Evolutionary conservation across 2,888 invertebrate genomes (phyloP), one percentile per base, ranked within the genome.

Genomic region (Amaurobius ferox): DNA sequence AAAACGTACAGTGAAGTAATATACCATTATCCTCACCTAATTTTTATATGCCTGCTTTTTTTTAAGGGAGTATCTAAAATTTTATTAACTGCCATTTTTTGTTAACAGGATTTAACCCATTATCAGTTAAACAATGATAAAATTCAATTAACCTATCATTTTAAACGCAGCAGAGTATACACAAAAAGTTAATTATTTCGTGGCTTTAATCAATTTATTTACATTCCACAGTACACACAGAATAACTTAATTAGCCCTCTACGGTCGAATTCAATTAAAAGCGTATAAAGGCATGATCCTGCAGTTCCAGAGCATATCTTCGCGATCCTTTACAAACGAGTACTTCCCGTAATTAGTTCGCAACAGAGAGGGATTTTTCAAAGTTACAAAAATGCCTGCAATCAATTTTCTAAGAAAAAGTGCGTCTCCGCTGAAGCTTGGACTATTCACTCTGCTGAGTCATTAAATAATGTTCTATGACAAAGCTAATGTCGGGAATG

Each of bases 191-290:
- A 19, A 55, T 55, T 23, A 55, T 23, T 55, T 23, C 23, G 23
- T 55, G 55, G 19, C 16, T 23, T 16, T 55, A 55, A 23, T 16
- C 23, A 55, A 55, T 55, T n/a, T 11, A 55, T 23, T 55, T 55
- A 55, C 55, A 55, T 55, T 23, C 55, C 19, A 55, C 55, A 55
- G 13, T 23, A 55, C 19, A 55, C 55, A 55, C 55, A 55, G 23
- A 55, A 23, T 55, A 23, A 23, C 5, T 55, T 55, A 55, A 55
- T 55, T 55, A 55, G 23, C 23, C 6, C 44, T 44, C 44, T 13
- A 55, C 16, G 55, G 13, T 55, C 2, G 55, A 55, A 55, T 23
- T 55, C 19, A 44, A 55, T 55, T 55, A 55, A 55, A 23, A 3
- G 19, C 19, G 3, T 55, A 23, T 23, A 55, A 23, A 23, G 11